Evolutionary conservation across 2,113 vertebrate species (phyloP).

Genomic region (Paratilapia polleni): DNA sequence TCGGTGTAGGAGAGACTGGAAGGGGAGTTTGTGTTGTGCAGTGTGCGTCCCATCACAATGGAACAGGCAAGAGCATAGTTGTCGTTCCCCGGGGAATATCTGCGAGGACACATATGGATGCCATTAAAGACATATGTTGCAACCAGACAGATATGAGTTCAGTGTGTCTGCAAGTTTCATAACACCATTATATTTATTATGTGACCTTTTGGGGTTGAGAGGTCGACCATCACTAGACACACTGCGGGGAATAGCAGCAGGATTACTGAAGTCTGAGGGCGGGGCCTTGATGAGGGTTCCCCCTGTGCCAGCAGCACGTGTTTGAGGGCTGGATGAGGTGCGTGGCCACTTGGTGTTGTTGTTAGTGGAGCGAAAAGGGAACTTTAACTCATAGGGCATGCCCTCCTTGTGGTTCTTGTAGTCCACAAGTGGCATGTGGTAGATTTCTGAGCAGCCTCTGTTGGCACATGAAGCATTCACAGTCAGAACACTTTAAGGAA

Average conservation of each 20-base stretch:
- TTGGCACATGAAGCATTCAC: constrained; percentile 6
- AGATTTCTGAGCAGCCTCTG: constrained; percentile 95
- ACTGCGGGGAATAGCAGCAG: constrained; percentile 89
- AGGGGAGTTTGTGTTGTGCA: constrained; percentile 89
- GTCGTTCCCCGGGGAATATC: constrained; percentile 91
- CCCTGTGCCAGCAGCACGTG: constrained; percentile 71
- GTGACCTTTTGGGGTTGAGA: constrained; percentile 86
- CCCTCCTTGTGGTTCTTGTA: constrained; percentile 94
- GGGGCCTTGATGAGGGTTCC: constrained; percentile 86
- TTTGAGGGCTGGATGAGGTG: constrained; percentile 84
- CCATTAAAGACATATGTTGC: neutral
- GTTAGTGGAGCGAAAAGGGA: constrained; percentile 88
- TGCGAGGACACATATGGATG: constrained; percentile 55
- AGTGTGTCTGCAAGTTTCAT: neutral
- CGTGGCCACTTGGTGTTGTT: constrained; percentile 95
- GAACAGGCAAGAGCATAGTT: constrained; percentile 92
- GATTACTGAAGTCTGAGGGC: constrained; percentile 80
- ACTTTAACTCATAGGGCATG: constrained; percentile 92
- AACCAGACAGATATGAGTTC: neutral
- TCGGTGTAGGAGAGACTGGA: constrained; percentile 87
- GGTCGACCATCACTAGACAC: constrained; percentile 94
- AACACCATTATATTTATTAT: neutral
- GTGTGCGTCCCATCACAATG: constrained; percentile 88
- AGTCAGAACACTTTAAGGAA: neutral
- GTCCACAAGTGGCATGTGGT: constrained; percentile 94